Conservation (phyloP, 2,113 vertebrate genomes). For the Addax nasomaculatus region DNA sequence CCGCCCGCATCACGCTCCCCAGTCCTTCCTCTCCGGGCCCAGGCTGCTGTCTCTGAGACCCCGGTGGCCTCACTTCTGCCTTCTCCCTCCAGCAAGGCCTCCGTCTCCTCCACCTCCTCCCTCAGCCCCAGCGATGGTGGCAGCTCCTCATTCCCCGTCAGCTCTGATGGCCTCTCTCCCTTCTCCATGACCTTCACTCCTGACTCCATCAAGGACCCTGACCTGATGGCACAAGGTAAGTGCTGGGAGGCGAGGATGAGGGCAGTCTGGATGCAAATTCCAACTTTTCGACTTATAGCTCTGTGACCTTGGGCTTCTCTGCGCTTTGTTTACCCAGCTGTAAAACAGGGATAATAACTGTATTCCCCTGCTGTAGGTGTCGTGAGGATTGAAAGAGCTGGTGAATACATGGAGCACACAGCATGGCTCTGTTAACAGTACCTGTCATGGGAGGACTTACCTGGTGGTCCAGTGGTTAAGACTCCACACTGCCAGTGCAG, state of each 20-base stretch:
- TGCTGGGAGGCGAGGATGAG: not conserved
- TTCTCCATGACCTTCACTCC: conserved; percentile 75
- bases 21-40: fast-evolving
- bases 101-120: conserved; percentile 52
- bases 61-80: not conserved
- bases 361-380: not conserved
- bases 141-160: conserved; percentile 75
- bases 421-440: not conserved
- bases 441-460: not conserved
- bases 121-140: conserved; percentile 26
- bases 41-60: not conserved
- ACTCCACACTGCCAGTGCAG: not conserved
- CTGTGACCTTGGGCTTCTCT: not conserved
- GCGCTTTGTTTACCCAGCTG: not conserved
- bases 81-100: conserved; percentile 75
- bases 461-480: not conserved
- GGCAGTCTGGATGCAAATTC: not conserved
- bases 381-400: not conserved
- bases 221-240: conserved; percentile 58
- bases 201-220: conserved; percentile 58
- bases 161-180: conserved; percentile 80
- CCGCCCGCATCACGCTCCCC: fast-evolving
- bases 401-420: not conserved
- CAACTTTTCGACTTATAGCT: not conserved
- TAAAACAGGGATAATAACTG: not conserved